Percentiles rank a stretch among this genome's conserved stretches.
Evolutionary conservation across 35 echinoderm and acorn worm genomes (phyloP).

Genomic region (Apostichopus californicus): DNA sequence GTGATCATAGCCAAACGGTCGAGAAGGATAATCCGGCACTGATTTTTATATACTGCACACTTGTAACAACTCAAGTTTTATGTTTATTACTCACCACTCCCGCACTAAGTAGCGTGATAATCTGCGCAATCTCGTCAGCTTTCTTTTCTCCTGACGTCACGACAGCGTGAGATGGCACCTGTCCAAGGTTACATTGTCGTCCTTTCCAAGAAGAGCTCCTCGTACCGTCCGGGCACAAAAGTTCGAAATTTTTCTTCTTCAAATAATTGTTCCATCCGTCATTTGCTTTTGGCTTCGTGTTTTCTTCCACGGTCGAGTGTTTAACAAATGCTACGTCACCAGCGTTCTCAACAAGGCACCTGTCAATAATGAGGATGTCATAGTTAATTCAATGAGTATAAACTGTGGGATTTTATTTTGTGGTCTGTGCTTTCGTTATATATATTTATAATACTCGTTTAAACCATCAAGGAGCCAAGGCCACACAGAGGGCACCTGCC

Average conservation of each 20-base stretch:
- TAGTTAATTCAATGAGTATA: no score
- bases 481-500: no score
- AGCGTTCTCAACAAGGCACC: constrained; percentile 61
- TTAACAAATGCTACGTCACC: constrained; percentile 91
- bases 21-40: no score
- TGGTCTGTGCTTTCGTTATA: no score
- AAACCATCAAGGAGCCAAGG: no score
- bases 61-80: no score
- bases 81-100: constrained; percentile 56
- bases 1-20: no score
- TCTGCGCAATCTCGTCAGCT: not conserved
- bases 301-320: constrained; percentile 70
- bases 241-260: constrained; percentile 55
- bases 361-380: not conserved
- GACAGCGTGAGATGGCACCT: constrained; percentile 74
- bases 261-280: constrained; percentile 36
- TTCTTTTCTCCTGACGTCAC: constrained; percentile 57
- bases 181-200: constrained; percentile 61
- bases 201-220: not conserved
- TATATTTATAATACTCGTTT: no score
- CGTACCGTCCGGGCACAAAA: constrained; percentile 66
- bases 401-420: no score
- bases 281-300: constrained; percentile 28
- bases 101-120: constrained; percentile 18
- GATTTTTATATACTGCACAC: no score